Base-by-base conservation (phyloP, 2,888 invertebrate genomes). In the Philonicus albiceps region DNA sequence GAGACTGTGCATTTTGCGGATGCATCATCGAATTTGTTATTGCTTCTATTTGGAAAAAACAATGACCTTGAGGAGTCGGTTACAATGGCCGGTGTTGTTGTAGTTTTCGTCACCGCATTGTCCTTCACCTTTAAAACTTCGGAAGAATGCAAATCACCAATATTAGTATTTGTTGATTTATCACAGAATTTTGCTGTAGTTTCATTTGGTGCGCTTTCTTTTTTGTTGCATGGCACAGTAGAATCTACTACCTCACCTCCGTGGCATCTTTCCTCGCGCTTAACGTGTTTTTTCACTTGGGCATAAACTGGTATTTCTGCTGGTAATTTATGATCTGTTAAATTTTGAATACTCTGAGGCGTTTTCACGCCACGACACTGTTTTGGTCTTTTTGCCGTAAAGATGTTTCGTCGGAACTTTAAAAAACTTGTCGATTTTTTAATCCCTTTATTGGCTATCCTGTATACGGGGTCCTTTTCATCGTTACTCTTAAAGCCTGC, bases 401-500 rank as follows among this genome's bases (percentile, higher is more conserved):
- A 19, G 11, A 30, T 8, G 73, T 87, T 87, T 64, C 86, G 86
- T 37, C 86, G 84, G 16, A 86, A 49, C 74, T 86, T 85, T 11
- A 86, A 81, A 53, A 74, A 43, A 22, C 53, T 80, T 13, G 55
- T 43, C 1, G 83, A 55, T 72, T 86, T 87, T 34, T 90, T 90
- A 27, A 90, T 90, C 86, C 91, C 91, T 86, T 91, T 92, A 89
- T 90, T 91, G 86, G 91, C 91, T 88, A 92, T 91, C 87, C 89
- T 91, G 87, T 91, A 91, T 43, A 91, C 90, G 88, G 91, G 91
- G 90, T 92, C 91, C 84, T 87, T 78, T 11, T 88, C 49, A 55
- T 75, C 83, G 73, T 31, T 78, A 74, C 73, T 40, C 40, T 30
- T 40, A 27, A 40, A 40, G 37, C 16, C 84, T 27, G 37, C n/a